phyloP scores from a whole-genome alignment of 2,797 vertebrate species.

The Argentina silus region DNA sequence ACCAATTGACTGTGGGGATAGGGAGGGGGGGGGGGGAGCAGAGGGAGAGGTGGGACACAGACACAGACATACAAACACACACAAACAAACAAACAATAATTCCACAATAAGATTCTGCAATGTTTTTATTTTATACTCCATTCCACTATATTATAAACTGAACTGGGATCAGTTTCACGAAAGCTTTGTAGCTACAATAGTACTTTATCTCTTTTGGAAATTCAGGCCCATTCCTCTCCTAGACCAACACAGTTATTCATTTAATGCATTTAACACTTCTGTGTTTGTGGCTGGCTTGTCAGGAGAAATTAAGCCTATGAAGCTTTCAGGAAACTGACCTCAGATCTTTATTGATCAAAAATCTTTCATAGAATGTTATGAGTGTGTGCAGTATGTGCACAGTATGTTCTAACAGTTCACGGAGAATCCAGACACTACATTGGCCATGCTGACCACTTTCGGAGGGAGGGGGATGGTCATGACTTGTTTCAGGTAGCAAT shows the following conservation, averaged over 20 bases:
- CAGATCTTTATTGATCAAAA: too few relatives aligned
- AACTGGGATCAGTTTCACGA: background rate
- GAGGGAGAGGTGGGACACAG: conserved; percentile 9
- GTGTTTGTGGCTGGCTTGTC: too few relatives aligned
- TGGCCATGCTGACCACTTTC: conserved; percentile 23
- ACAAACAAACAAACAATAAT: background rate
- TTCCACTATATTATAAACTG: background rate
- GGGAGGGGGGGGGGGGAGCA: conserved; percentile 37
- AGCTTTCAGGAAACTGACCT: too few relatives aligned
- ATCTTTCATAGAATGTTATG: background rate
- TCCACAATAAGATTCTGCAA: background rate
- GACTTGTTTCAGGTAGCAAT: conserved; percentile 63
- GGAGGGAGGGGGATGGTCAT: conserved; percentile 60
- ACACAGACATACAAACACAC: conserved; percentile 7
- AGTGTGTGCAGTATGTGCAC: background rate
- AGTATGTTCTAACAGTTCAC: conserved; percentile 25
- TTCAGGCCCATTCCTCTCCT: too few relatives aligned
- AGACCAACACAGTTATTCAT: too few relatives aligned
- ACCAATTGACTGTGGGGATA: conserved; percentile 10
- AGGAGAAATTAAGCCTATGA: too few relatives aligned
- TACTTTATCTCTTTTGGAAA: too few relatives aligned
- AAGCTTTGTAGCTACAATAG: too few relatives aligned
- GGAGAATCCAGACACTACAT: conserved; percentile 62
- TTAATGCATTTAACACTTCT: too few relatives aligned
- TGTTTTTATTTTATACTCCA: background rate